Evolutionary conservation across 2,888 invertebrate species (phyloP).

Genomic region (Drosophila pseudotakahashii): DNA sequence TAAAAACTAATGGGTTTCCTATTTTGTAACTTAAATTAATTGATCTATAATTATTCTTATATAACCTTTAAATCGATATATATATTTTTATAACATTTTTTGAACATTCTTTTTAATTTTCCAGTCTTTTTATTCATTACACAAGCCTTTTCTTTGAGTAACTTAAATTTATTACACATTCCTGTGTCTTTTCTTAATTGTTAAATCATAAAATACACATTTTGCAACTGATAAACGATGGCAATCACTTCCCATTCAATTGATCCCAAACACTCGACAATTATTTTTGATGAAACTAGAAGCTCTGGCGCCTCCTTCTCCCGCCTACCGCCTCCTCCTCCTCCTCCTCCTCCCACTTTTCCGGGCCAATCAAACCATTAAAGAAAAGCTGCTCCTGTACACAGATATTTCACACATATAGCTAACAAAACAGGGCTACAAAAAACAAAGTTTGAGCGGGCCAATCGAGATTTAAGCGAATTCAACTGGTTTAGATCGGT

Average conservation of each 20-base stretch:
- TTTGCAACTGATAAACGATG: constrained; percentile 29
- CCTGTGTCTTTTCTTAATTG: constrained; percentile 15
- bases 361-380: constrained; percentile 39
- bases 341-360: constrained; percentile 17
- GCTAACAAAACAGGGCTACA: constrained; percentile 15
- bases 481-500: constrained; percentile 83
- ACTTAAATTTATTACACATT: constrained; percentile 31
- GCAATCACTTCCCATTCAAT: constrained; percentile 34
- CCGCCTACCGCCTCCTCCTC: neutral
- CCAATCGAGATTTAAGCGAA: constrained; percentile 71
- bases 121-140: neutral
- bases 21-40: no score
- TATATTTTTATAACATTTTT: no score
- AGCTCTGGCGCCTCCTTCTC: constrained; percentile 28
- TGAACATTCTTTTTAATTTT: neutral
- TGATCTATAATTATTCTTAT: no score
- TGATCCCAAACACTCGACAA: constrained; percentile 37
- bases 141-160: neutral
- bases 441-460: constrained; percentile 26
- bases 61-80: no score
- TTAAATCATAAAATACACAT: constrained; percentile 40
- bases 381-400: constrained; percentile 52
- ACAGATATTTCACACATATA: constrained; percentile 4
- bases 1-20: no score
- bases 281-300: constrained; percentile 33